Evolutionary conservation across 1,140 invertebrate genomes (phyloP).

Genomic region (Sarcophaga peregrina): DNA sequence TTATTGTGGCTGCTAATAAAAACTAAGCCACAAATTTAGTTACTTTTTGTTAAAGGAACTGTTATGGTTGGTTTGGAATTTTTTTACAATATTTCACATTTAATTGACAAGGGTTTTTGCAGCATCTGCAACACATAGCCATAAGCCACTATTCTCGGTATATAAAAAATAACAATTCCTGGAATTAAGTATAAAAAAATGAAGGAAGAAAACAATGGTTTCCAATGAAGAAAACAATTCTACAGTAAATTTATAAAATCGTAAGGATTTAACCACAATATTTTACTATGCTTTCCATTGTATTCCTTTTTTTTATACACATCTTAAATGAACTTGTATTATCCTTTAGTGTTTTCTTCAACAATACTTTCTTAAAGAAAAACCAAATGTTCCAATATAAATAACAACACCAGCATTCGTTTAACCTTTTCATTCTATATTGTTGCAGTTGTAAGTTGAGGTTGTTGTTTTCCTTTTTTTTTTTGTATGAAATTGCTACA

Average conservation of each 20-base stretch:
- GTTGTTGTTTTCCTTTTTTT: neutral
- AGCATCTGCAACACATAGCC: too few relatives aligned
- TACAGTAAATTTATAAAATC: neutral
- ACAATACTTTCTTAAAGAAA: too few relatives aligned
- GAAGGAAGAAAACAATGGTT: neutral
- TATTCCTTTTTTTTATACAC: neutral
- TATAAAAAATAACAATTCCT: too few relatives aligned
- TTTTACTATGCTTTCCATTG: neutral
- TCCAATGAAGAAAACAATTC: neutral
- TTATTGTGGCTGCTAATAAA: too few relatives aligned
- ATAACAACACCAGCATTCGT: neutral
- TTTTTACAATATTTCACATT: neutral
- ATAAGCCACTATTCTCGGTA: too few relatives aligned
- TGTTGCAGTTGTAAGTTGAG: neutral
- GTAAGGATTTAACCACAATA: neutral
- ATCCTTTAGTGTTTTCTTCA: neutral
- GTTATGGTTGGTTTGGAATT: neutral
- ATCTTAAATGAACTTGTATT: neutral
- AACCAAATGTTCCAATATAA: too few relatives aligned
- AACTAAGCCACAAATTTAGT: too few relatives aligned
- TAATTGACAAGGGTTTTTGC: constrained; percentile 13
- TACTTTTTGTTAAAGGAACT: neutral
- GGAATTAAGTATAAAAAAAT: neutral
- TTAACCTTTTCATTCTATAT: neutral
- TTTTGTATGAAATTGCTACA: neutral